Evolutionary conservation across 2,113 vertebrate species (phyloP).

Genomic region (Pygoscelis antarcticus): DNA sequence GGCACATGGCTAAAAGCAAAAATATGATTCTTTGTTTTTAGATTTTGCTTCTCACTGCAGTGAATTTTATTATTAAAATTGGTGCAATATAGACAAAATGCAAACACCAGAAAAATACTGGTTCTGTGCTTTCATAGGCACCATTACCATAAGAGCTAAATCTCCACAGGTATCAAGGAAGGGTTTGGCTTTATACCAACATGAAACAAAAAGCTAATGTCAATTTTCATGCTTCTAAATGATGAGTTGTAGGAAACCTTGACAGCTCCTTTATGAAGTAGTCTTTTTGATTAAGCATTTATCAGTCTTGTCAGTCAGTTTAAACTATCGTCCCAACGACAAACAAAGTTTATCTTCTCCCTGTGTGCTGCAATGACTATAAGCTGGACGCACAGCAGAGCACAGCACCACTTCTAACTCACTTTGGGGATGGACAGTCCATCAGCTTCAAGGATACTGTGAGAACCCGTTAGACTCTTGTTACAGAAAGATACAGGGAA

Average conservation of each 20-base stretch:
- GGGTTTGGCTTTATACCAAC: background rate
- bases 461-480: background rate
- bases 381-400: background rate
- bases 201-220: background rate
- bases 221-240: background rate
- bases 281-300: background rate
- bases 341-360: background rate
- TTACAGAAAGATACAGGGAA: background rate
- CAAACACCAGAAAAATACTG: background rate
- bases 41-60: background rate
- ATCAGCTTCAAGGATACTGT: background rate
- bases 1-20: background rate
- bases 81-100: background rate
- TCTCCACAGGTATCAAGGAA: background rate
- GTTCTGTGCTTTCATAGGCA: background rate
- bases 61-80: background rate
- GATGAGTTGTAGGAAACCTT: background rate
- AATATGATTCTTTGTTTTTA: background rate
- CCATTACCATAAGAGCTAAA: background rate
- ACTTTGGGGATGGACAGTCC: background rate
- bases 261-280: background rate
- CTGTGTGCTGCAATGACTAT: background rate
- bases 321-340: background rate
- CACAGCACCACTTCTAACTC: background rate
- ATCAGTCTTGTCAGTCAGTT: background rate